Conservation (phyloP, 2,797 vertebrate species). For the Leptatherina wallacei region DNA sequence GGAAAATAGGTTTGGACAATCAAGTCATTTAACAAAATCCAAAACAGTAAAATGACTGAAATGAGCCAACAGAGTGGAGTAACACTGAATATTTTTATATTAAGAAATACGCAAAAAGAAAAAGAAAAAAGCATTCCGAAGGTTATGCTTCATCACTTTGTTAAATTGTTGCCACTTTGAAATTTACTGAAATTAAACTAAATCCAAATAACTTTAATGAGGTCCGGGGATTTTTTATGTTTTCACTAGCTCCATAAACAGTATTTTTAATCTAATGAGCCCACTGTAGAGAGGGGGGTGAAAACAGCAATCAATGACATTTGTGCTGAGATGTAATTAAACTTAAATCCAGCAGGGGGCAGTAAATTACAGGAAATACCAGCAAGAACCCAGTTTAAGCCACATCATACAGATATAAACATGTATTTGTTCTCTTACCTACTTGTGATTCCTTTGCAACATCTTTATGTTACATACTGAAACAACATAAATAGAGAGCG, state of each 20-base stretch:
- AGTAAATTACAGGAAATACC: conserved; percentile 24
- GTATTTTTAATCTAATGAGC: too few relatives aligned
- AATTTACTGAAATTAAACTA: too few relatives aligned
- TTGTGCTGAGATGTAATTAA: not conserved
- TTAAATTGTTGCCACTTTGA: too few relatives aligned
- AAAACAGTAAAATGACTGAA: not conserved
- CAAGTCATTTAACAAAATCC: too few relatives aligned
- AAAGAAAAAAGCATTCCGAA: too few relatives aligned
- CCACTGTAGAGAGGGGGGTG: too few relatives aligned
- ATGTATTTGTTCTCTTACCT: not conserved
- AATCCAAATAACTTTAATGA: too few relatives aligned
- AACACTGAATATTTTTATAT: too few relatives aligned
- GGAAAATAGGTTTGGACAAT: not conserved
- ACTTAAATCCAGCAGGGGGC: conserved; percentile 45
- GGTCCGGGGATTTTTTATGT: too few relatives aligned
- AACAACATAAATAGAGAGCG: not conserved
- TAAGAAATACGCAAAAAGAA: too few relatives aligned
- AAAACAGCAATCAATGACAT: not conserved
- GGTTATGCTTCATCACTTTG: too few relatives aligned
- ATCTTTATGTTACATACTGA: not conserved
- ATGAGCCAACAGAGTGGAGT: not conserved
- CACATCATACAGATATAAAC: not conserved
- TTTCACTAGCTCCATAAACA: too few relatives aligned
- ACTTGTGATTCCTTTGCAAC: not conserved
- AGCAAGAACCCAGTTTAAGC: not conserved